A percentile compares a stretch with the other conserved stretches of the same genome.
phyloP scores from a whole-genome alignment of 2,113 vertebrate species.

The Eretmochelys imbricata region DNA sequence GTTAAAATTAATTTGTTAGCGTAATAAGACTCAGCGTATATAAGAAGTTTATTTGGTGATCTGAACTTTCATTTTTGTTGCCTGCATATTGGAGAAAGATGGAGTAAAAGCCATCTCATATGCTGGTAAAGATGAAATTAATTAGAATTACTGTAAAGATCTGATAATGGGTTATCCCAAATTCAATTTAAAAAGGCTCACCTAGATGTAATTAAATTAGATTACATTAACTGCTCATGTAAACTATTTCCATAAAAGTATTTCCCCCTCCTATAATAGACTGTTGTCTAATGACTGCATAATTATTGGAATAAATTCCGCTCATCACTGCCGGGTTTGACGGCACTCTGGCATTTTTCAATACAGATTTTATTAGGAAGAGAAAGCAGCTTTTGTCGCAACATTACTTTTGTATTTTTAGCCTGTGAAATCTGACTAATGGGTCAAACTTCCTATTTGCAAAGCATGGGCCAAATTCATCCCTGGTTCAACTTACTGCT shows the following conservation, averaged over 20 bases:
- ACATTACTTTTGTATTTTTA: not conserved
- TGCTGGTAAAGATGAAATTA: constrained; percentile 44
- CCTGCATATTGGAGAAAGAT: not conserved
- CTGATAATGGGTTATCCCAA: constrained; percentile 46
- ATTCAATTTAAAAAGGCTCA: constrained; percentile 31
- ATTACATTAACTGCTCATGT: constrained; percentile 51
- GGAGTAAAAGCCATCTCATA: not conserved
- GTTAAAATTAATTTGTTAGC: not conserved
- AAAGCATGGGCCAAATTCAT: not conserved
- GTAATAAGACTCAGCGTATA: not conserved
- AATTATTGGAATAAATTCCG: constrained; percentile 34
- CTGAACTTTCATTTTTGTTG: not conserved
- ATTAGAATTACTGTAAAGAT: constrained; percentile 31
- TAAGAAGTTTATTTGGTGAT: not conserved
- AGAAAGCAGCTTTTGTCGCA: constrained; percentile 8
- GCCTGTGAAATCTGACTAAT: not conserved
- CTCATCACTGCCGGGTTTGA: not conserved
- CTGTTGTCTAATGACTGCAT: constrained; percentile 37
- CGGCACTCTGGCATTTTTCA: constrained; percentile 36
- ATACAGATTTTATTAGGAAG: not conserved
- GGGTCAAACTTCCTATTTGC: not conserved
- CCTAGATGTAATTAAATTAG: constrained; percentile 27
- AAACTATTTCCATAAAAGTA: constrained; percentile 3
- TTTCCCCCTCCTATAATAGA: constrained; percentile 27
- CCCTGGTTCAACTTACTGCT: not conserved